These are phyloP conservation scores for Elysia crispata DNA, from an alignment of 2,888 invertebrate genomes.

Conservation along the genomic window DNA sequence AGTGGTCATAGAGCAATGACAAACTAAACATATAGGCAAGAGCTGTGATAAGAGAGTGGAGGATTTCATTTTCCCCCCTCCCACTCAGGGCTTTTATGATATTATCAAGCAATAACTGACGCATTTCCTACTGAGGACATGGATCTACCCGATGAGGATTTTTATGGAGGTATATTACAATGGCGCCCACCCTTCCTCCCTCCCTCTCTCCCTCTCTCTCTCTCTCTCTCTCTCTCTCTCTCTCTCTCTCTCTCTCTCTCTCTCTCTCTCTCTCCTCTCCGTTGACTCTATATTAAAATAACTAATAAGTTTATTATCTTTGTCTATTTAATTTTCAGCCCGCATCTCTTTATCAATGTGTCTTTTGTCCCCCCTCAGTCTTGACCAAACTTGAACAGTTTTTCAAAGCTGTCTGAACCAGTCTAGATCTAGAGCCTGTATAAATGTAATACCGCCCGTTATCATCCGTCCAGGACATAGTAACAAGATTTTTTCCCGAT, in stretches of 20 bases:
- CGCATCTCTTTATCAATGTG: slow-evolving; percentile 2
- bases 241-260: slow-evolving; percentile 17
- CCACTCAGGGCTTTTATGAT: no score
- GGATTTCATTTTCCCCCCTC: no score
- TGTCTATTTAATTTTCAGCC: not conserved
- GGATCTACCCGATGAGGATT: not conserved
- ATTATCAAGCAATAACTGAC: no score
- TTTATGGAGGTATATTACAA: not conserved
- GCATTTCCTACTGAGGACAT: slow-evolving; percentile 14
- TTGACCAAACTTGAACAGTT: no score
- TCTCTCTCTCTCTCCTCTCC: slow-evolving; percentile 9
- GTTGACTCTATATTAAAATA: not conserved
- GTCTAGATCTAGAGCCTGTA: no score
- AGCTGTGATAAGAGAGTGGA: no score
- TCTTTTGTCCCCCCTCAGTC: slow-evolving; percentile 1
- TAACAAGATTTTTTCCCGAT: no score
- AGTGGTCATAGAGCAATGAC: no score
- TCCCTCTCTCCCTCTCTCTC: slow-evolving; percentile 15
- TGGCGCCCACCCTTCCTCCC: not conserved
- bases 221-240: slow-evolving; percentile 5
- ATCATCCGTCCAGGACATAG: no score
- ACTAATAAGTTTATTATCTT: not conserved
- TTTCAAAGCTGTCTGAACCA: no score
- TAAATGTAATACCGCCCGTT: no score
- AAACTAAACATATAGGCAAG: no score